Evolutionary conservation across 1,140 invertebrate species (phyloP), one percentile per base, ranked within the genome.

Genomic region (Venturia canescens): DNA sequence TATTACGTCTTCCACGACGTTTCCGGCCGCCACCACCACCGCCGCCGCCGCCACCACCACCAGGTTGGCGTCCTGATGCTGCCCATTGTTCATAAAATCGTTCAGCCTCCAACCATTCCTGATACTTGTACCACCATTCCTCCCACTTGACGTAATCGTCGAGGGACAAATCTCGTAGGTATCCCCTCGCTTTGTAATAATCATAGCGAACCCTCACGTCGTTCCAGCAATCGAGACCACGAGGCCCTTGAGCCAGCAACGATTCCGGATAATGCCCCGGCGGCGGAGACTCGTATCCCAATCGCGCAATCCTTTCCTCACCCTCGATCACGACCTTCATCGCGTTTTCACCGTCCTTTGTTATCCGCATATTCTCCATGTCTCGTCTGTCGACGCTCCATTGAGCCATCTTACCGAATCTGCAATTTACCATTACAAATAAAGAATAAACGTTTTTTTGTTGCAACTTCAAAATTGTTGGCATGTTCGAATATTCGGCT

Each of bases 41-140:
- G 3, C n/a, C n/a, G n/a, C n/a, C n/a, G 0, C 86, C 82, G 34
- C 86, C 75, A 31, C 87, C 82, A 15, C 86, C 87, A 31, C 87
- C 87, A 21, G 88, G 76, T 18, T 89, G 82, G 79, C 90, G 86
- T 80, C 88, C 91, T 5, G 88, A 82, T 1, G 87, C 84, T 26
- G 91, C 93, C 95, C 95, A 96, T 79, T 95, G 94, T 90, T 96
- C 95, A 87, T 96, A 96, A 82, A 95, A 96, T 72, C 95, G 93
- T 89, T 97, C 96, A 34, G 96, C 94, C 87, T 97, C 96, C 80
- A 97, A 90, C 97, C 97, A 98, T 90, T 97, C 96, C 90, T 97
- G 96, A 91, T 98, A 97, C 86, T 97, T 96, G 90, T 97, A 97
- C 96, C 96, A 98, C 97, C 97, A 98, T 90, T 97, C 96, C 91